Base-by-base conservation (phyloP, 1,140 invertebrate species). In the Drosophila tropicalis region DNA sequence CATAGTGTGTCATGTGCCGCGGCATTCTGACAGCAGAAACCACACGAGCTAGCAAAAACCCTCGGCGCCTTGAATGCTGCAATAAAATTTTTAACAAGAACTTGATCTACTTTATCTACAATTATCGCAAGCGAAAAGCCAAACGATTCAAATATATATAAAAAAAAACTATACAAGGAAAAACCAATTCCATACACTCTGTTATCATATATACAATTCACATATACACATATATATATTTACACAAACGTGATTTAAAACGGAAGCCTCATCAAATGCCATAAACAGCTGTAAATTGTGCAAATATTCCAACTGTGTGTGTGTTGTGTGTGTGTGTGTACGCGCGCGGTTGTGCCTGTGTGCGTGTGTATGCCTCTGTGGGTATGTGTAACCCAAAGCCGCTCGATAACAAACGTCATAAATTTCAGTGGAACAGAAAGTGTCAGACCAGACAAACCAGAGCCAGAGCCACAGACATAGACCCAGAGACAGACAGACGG, bases 221-320 rank as follows among this genome's bases (percentile, higher is more conserved):
- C 19, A 13, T n/a, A 29, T 51, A 54, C 0, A n/a, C n/a, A 36
- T 10, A 34, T 41, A 12, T 22, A 67, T 82, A 79, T 86, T 86
- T 76, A 82, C 79, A 69, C 70, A 72, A 83, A 70, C 84, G 84
- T 87, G 84, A 87, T 87, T 86, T 86, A 76, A 68, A 41, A 68
- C 70, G 65, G 72, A 68, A 67, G 76, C 73, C 57, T 51, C 15
- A 58, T 22, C 15, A 10, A 57, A 25, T 51, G 61, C 73, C 74
- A 82, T 64, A 71, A 84, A 76, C 84, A 87, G 86, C 80, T 87
- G 84, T 87, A 87, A 87, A 87, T 89, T 89, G 84, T 87, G 84
- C 84, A 87, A 87, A 87, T 89, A 87, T 85, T 66, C 60, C 34
- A 47, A 70, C 71, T 54, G 44, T 60, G 56, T 73, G 57, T 54